Percentiles rank a stretch among this genome's conserved stretches.
Evolutionary conservation across 2,113 vertebrate species (phyloP).

Genomic region (Sander lucioperca): DNA sequence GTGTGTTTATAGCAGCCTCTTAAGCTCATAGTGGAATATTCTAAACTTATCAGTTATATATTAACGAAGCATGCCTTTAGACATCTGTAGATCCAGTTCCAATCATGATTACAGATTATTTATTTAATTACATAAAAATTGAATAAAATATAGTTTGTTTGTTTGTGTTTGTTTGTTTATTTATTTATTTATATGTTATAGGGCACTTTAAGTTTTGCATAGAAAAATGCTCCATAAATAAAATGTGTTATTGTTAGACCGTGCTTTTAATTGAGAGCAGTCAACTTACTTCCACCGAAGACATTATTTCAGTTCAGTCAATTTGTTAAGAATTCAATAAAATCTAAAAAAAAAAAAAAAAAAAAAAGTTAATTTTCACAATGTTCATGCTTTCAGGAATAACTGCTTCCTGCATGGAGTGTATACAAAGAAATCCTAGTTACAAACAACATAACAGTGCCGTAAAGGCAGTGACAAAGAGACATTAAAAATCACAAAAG

Average conservation of each 20-base stretch:
- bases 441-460: neutral
- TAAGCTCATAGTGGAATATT: conserved; percentile 14
- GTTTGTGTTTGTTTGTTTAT: neutral
- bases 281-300: neutral
- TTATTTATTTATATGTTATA: neutral
- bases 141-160: neutral
- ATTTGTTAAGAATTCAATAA: neutral
- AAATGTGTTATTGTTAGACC: neutral
- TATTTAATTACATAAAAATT: neutral
- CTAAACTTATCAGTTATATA: conserved; percentile 6
- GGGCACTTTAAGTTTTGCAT: neutral
- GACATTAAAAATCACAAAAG: conserved; percentile 32
- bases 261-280: neutral
- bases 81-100: neutral
- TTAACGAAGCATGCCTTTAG: neutral
- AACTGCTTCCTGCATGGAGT: neutral
- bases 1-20: neutral
- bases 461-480: conserved; percentile 15
- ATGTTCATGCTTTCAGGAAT: neutral
- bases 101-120: neutral
- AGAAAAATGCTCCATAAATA: neutral
- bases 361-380: neutral
- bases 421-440: neutral
- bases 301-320: neutral
- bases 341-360: no score